These are phyloP conservation scores for Albula goreensis DNA, from an alignment of 2,113 vertebrate genomes.

Conservation along the genomic window DNA sequence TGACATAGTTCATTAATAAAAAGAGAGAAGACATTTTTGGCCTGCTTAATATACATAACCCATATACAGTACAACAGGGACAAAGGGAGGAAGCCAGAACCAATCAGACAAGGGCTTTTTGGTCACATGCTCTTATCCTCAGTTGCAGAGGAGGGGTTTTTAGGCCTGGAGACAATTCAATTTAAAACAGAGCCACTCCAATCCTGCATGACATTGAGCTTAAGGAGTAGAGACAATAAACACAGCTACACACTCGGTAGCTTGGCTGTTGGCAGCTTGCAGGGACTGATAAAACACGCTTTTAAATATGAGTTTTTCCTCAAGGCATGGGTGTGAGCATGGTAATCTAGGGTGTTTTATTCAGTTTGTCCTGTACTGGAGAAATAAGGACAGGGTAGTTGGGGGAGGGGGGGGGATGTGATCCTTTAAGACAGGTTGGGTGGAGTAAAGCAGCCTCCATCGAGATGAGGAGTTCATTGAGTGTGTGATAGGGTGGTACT, in stretches of 20 bases:
- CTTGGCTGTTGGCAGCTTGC: neutral
- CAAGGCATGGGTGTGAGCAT: neutral
- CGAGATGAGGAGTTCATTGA: neutral
- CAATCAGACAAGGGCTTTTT: neutral
- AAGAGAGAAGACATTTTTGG: neutral
- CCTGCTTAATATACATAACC: too few species aligned
- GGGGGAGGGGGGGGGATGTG: neutral
- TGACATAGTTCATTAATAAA: conserved; percentile 45
- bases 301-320: neutral
- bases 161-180: neutral
- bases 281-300: neutral
- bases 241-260: neutral
- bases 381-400: neutral
- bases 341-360: neutral
- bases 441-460: neutral
- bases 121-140: neutral
- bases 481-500: neutral
- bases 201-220: neutral
- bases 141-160: neutral
- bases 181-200: neutral
- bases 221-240: neutral
- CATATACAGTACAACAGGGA: too few species aligned
- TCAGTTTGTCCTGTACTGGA: neutral
- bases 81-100: neutral
- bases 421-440: conserved; percentile 29